Percentiles rank a stretch among this genome's conserved stretches.
Evolutionary conservation across 2,888 invertebrate genomes (phyloP).

Genomic region (Nomada flava): DNA sequence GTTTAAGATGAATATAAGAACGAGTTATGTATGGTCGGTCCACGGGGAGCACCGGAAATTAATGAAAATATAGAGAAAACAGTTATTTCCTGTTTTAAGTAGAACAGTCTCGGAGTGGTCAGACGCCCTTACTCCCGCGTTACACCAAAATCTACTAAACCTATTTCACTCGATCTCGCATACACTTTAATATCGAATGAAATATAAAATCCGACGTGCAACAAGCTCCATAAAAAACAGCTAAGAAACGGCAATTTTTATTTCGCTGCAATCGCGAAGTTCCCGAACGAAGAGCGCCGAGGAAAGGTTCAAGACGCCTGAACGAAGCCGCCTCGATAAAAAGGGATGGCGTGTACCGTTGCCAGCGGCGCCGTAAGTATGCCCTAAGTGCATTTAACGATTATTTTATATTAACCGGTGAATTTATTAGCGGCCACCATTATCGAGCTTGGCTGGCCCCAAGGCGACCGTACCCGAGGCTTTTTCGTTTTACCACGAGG

Average conservation of each 20-base stretch:
- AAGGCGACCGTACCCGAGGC: conserved; percentile 57
- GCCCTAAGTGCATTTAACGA: conserved; percentile 82
- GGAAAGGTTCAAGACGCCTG: conserved; percentile 63
- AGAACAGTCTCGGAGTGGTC: not conserved
- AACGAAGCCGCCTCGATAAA: conserved; percentile 76
- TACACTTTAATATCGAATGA: conserved; percentile 5
- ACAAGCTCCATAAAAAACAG: not conserved
- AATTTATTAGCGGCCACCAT: conserved; percentile 82
- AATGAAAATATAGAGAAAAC: not conserved
- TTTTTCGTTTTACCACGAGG: conserved; percentile 66
- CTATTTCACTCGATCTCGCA: conserved; percentile 15
- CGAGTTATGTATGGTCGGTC: too few species aligned
- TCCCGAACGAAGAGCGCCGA: conserved; percentile 11
- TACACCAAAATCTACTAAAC: conserved; percentile 36
- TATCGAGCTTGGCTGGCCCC: conserved; percentile 77
- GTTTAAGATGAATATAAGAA: too few species aligned
- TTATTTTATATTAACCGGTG: conserved; percentile 82
- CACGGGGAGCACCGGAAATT: too few species aligned
- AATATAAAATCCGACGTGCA: conserved; percentile 20
- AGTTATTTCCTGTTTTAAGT: conserved; percentile 1
- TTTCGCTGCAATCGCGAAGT: conserved; percentile 19
- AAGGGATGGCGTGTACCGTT: conserved; percentile 72
- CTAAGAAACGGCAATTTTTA: conserved; percentile 26
- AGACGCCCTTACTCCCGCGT: not conserved
- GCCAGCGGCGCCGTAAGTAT: conserved; percentile 78